Conservation (phyloP, 1,140 invertebrate species). For the Aphelenchoides avenae region DNA sequence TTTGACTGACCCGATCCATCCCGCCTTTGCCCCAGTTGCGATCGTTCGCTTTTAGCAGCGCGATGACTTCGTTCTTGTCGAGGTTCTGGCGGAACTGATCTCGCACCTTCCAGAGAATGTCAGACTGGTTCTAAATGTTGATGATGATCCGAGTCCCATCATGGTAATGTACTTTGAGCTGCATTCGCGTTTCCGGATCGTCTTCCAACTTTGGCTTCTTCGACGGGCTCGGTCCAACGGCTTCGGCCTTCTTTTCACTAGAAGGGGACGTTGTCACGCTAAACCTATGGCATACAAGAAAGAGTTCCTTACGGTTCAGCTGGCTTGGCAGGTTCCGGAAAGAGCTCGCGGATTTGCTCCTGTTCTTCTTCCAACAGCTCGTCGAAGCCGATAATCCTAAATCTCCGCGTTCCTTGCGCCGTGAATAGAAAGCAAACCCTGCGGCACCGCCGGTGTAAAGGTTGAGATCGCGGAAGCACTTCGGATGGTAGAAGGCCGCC, state of each 20-base stretch:
- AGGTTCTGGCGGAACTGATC: conserved; percentile 48
- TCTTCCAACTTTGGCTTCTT: conserved; percentile 59
- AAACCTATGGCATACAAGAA: too few species aligned
- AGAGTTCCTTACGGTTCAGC: too few species aligned
- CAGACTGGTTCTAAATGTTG: conserved; percentile 41
- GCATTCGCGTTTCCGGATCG: conserved; percentile 1
- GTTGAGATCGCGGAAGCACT: conserved; percentile 31
- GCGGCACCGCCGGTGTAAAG: conserved; percentile 19
- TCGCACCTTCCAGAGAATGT: conserved; percentile 39
- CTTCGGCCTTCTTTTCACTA: conserved; percentile 63
- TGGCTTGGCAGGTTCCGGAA: conserved; percentile 66
- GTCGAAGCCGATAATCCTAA: conserved; percentile 71
- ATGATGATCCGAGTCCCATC: not conserved
- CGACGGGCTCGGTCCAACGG: not conserved
- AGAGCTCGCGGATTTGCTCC: conserved; percentile 67
- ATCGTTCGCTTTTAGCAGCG: conserved; percentile 33
- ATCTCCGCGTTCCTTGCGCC: conserved; percentile 10
- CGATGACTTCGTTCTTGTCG: conserved; percentile 30
- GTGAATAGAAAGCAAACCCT: conserved; percentile 18
- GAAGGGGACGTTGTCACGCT: conserved; percentile 6
- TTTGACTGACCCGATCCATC: conserved; percentile 15
- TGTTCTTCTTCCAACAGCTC: conserved; percentile 73
- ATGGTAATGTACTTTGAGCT: conserved; percentile 22
- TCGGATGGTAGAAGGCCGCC: conserved; percentile 35
- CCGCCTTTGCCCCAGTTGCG: conserved; percentile 26